These are phyloP conservation scores for Pionites leucogaster DNA, from an alignment of 2,113 vertebrate species.

Conservation along the genomic window DNA sequence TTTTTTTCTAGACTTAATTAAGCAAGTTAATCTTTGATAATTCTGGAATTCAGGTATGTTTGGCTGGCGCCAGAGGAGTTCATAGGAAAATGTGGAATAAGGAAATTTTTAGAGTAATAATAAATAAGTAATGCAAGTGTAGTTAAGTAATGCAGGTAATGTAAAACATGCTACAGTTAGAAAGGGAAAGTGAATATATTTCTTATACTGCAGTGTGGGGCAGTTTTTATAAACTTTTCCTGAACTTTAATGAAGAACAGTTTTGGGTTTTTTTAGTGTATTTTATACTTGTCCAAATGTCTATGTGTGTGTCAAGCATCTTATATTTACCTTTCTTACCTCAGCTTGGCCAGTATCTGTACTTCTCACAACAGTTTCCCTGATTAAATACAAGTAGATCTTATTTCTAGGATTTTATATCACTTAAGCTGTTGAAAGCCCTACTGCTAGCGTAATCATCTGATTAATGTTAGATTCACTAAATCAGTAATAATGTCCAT, in stretches of 20 bases:
- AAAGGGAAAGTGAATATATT: not conserved
- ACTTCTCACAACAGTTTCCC: not conserved
- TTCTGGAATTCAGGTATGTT: not conserved
- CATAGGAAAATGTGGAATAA: not conserved
- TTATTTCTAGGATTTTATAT: not conserved
- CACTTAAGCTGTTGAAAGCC: not conserved
- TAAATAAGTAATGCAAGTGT: not conserved
- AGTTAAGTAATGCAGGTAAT: not conserved
- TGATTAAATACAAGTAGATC: not conserved
- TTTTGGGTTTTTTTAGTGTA: not conserved
- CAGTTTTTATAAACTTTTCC: not conserved
- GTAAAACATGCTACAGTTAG: not conserved
- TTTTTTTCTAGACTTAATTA: not conserved
- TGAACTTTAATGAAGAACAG: not conserved
- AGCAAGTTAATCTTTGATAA: not conserved
- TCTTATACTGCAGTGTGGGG: not conserved
- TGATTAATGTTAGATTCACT: not conserved
- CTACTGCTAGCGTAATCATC: not conserved
- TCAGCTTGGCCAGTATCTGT: not conserved
- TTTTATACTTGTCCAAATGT: not conserved
- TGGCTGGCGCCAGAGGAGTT: not conserved
- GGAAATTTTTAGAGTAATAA: not conserved
- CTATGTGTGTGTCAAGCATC: not conserved
- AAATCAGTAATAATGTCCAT: fast-evolving
- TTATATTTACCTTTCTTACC: not conserved